Base-by-base conservation (phyloP, 2,113 vertebrate species). In the Pteronura brasiliensis region DNA sequence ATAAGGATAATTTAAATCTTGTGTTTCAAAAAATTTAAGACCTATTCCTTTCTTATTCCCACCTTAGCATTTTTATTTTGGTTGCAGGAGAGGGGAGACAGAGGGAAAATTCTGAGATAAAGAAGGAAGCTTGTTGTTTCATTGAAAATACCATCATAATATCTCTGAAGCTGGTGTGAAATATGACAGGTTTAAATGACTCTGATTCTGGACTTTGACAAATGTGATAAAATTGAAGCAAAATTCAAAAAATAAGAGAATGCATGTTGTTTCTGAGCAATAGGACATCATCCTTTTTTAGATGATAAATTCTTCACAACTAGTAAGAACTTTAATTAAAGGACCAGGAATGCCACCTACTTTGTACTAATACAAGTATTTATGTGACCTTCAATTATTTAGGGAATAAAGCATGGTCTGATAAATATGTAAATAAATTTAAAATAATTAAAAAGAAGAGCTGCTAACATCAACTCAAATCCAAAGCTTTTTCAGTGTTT, bases 1-100 rank as follows among this genome's bases (percentile, higher is more conserved):
- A 77, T 34, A 87, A 83, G 42, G 23, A 83, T 79, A 76, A 90
- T 44, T 69, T 89, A 31, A n/a, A 61, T 49, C 13, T 88, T 86
- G 10, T 52, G 15, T 95, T 76, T 71, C 1, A 84, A 67, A 93
- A 97, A 92, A 59, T 79, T 36, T 89, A 84, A 97, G 47, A 47
- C 4, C 34, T n/a, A 93, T 69, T 80, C 18, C 20, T 90, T 82
- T 95, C 59, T 94, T 76, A 72, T 72, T 81, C 14, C 7, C 63
- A 63, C 69, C 31, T 88, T 88, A 76, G 15, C 10, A 3, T 82
- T 93, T 84, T 71, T 72, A 52, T 92, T 72, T 95, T 84, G 36
- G 25, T 88, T 31, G 1, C 72, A 69, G 23, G n/a, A 23, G 4
- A 74, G 2, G 4, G 18, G 0, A 86, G 3, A 55, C 1, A 86